Evolutionary conservation across 2,888 invertebrate species (phyloP).

Genomic region (Allygus modestus): DNA sequence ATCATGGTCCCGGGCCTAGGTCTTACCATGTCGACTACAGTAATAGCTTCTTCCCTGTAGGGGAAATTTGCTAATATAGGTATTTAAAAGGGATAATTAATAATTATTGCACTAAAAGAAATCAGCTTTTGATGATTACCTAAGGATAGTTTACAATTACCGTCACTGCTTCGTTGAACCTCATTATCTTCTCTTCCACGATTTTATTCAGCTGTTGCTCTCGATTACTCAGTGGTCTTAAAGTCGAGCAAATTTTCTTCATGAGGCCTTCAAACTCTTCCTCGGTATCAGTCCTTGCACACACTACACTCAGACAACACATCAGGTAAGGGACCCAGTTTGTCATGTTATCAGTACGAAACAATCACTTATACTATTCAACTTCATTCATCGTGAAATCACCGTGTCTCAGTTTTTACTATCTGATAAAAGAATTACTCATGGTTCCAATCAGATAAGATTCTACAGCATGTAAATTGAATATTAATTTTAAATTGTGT

Average conservation of each 20-base stretch:
- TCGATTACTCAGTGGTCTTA: background rate
- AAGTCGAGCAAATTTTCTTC: conserved; percentile 1
- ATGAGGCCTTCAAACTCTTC: conserved; percentile 6
- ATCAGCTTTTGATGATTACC: background rate
- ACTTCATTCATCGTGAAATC: too few species aligned
- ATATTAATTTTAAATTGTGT: too few species aligned
- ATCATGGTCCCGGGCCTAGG: too few species aligned
- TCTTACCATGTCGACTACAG: too few species aligned
- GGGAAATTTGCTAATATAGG: too few species aligned
- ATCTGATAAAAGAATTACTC: background rate
- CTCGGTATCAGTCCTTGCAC: background rate
- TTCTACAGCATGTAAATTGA: too few species aligned
- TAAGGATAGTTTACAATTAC: background rate
- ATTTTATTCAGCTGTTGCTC: background rate
- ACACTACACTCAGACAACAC: background rate
- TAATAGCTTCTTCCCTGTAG: too few species aligned
- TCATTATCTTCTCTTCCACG: background rate
- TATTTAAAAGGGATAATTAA: too few species aligned
- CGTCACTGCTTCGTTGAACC: background rate
- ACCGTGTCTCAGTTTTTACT: too few species aligned
- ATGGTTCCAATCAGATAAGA: background rate
- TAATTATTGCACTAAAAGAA: background rate
- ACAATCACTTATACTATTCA: too few species aligned
- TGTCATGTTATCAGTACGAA: background rate
- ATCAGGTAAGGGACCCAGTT: background rate